A percentile compares a stretch with the other conserved stretches of the same genome.
Evolutionary conservation across 2,888 invertebrate genomes (phyloP).

Genomic region (Drosophila neutralis): DNA sequence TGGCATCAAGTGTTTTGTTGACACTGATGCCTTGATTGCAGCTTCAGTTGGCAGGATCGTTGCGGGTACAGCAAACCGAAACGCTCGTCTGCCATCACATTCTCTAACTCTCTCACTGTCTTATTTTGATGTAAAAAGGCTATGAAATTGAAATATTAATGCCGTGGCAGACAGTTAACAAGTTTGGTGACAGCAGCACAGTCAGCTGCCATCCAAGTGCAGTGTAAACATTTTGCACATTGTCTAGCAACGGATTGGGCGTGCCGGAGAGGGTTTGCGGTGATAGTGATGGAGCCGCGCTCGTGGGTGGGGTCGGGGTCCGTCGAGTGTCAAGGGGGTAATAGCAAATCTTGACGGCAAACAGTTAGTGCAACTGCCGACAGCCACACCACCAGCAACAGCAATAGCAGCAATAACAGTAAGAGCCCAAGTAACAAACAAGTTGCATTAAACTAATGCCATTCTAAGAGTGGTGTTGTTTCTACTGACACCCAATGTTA

Average conservation of each 20-base stretch:
- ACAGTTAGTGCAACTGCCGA: conserved; percentile 30
- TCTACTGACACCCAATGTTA: not conserved
- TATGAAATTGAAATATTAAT: conserved; percentile 60
- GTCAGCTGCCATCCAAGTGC: conserved; percentile 53
- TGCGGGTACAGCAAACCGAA: conserved; percentile 2
- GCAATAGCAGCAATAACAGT: not conserved
- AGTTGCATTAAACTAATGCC: conserved; percentile 1
- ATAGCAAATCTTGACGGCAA: conserved; percentile 14
- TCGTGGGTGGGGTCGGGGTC: not conserved
- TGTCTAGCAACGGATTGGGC: conserved; percentile 35
- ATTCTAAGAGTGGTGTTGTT: conserved; percentile 19
- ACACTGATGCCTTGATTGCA: conserved; percentile 54
- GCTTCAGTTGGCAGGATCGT: conserved; percentile 20
- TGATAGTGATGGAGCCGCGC: not conserved
- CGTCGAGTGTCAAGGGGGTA: not conserved
- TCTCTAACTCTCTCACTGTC: not conserved
- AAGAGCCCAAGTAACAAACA: not conserved
- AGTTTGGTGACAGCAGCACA: conserved; percentile 33
- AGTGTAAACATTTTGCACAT: conserved; percentile 65
- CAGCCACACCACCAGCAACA: conserved; percentile 8
- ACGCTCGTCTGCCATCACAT: not conserved
- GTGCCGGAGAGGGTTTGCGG: conserved; percentile 4
- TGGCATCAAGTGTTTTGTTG: conserved; percentile 52
- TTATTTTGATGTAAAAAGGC: conserved; percentile 16
- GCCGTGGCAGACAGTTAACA: conserved; percentile 42